Percentiles rank a stretch among this genome's conserved stretches.
Evolutionary conservation across 2,888 invertebrate genomes (phyloP).

Genomic region (Torymus tubicola): DNA sequence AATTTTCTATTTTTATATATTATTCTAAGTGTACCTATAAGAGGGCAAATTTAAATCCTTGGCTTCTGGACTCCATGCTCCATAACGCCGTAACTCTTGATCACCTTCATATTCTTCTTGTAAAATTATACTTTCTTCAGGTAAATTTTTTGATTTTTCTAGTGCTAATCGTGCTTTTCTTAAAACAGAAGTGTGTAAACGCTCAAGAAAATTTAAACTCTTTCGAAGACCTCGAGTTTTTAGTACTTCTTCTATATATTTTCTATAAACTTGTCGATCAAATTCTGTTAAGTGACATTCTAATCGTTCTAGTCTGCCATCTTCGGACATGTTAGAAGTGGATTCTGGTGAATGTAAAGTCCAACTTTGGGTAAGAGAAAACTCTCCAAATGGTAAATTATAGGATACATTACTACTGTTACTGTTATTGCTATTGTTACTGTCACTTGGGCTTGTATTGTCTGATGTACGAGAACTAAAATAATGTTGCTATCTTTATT

Average conservation of each 20-base stretch:
- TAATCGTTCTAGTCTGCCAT: constrained; percentile 64
- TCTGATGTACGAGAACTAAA: constrained; percentile 63
- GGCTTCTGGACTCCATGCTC: constrained; percentile 87
- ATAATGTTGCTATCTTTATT: not conserved
- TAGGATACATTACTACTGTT: constrained; percentile 68
- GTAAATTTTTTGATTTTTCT: constrained; percentile 77
- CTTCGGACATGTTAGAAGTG: constrained; percentile 64
- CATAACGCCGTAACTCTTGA: constrained; percentile 81
- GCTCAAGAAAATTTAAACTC: constrained; percentile 87
- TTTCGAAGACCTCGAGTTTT: constrained; percentile 92
- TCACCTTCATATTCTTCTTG: constrained; percentile 75
- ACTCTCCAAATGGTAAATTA: constrained; percentile 54
- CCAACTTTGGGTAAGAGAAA: constrained; percentile 65
- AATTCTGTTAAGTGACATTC: constrained; percentile 71
- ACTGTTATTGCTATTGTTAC: constrained; percentile 74
- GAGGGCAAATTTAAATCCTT: constrained; percentile 88
- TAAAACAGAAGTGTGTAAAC: constrained; percentile 83
- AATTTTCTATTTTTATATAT: not conserved
- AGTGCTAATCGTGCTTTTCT: constrained; percentile 85
- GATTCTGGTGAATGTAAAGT: constrained; percentile 67
- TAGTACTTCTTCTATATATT: constrained; percentile 91
- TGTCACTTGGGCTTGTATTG: constrained; percentile 77
- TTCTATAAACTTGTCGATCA: constrained; percentile 77
- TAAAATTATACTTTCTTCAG: constrained; percentile 51
- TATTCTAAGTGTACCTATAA: constrained; percentile 77